Evolutionary conservation across 2,888 invertebrate genomes (phyloP).

Genomic region (Crioceris asparagi): DNA sequence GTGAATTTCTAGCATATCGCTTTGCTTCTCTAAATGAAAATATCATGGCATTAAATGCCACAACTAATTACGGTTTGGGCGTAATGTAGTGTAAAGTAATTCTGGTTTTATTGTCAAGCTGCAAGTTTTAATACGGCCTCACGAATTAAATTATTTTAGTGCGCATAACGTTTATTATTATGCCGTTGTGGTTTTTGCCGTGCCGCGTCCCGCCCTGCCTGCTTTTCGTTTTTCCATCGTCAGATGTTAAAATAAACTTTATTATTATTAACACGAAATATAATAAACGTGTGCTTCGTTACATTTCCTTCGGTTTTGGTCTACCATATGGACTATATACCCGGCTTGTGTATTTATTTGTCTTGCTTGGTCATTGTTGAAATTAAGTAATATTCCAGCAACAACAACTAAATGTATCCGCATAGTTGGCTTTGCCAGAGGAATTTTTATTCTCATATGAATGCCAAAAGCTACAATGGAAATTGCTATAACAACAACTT

Average conservation of each 20-base stretch:
- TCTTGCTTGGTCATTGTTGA: too few species aligned
- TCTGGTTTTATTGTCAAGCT: conserved; percentile 23
- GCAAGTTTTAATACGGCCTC: conserved; percentile 18
- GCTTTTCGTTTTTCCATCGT: conserved; percentile 6
- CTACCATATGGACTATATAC: too few species aligned
- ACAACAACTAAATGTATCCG: too few species aligned
- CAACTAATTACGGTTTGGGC: conserved; percentile 19
- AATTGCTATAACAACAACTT: too few species aligned
- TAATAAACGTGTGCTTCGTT: too few species aligned
- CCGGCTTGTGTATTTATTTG: too few species aligned
- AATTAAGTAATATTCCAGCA: too few species aligned
- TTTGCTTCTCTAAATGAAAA: conserved; percentile 17
- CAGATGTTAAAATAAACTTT: conserved; percentile 5
- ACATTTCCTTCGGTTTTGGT: too few species aligned
- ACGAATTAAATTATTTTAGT: conserved; percentile 17
- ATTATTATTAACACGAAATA: too few species aligned
- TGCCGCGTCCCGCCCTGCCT: conserved; percentile 2
- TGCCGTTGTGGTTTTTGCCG: conserved; percentile 13
- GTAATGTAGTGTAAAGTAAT: conserved; percentile 23
- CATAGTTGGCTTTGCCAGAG: too few species aligned
- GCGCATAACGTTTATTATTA: conserved; percentile 12
- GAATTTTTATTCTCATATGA: too few species aligned
- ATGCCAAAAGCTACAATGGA: too few species aligned
- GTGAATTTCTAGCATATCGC: conserved; percentile 8
- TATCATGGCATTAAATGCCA: conserved; percentile 17